Percentiles rank a stretch among this genome's conserved stretches.
Conservation (phyloP, 2,797 vertebrate species). For the Pipistrellus kuhlii region DNA sequence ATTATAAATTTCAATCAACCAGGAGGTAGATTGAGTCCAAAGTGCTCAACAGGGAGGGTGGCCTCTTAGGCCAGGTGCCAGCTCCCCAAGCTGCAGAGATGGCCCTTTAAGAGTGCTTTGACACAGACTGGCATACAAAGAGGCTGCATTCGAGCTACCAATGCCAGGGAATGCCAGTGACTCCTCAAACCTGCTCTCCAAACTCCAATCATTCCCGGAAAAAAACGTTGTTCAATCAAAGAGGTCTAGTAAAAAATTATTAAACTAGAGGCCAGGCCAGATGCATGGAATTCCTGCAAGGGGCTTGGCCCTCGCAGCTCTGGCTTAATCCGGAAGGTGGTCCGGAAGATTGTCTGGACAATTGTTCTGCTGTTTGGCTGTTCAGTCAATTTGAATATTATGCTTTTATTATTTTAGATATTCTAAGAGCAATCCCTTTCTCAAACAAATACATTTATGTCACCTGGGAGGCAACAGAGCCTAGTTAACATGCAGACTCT, state of each 20-base stretch:
- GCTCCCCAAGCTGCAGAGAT: neutral
- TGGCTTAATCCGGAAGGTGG: no score
- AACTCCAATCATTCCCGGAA: neutral
- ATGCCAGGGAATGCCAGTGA: neutral
- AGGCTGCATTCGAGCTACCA: neutral
- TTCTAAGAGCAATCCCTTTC: neutral
- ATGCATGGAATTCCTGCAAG: no score
- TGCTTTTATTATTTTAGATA: neutral
- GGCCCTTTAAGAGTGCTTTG: neutral
- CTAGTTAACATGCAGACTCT: neutral
- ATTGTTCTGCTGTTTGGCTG: no score
- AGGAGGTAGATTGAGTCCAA: neutral
- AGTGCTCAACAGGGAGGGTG: neutral
- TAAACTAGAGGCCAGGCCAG: neutral
- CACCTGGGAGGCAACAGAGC: neutral
- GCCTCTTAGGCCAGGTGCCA: neutral
- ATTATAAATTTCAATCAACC: no score
- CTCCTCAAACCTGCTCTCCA: neutral
- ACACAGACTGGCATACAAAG: neutral
- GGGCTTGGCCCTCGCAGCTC: no score
- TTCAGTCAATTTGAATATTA: no score
- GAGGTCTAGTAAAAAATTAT: neutral
- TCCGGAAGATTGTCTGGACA: no score
- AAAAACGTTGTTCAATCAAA: neutral
- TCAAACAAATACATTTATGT: neutral